Evolutionary conservation across 2,797 vertebrate species (phyloP).

Genomic region (Bovichtus variegatus): DNA sequence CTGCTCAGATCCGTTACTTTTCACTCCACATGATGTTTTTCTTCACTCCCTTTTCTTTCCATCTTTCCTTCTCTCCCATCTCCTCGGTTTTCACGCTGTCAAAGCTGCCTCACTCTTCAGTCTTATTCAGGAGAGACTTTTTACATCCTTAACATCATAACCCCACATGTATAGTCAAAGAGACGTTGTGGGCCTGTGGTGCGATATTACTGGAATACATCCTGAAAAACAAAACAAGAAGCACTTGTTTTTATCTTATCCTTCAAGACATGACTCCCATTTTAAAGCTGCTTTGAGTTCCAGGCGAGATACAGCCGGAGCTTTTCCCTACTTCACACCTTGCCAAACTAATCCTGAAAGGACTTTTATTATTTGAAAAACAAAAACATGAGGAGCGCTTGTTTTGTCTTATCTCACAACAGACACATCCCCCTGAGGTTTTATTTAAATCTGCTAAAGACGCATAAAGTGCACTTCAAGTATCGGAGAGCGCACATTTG

Average conservation of each 20-base stretch:
- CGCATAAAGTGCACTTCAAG: not conserved
- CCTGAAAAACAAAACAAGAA: conserved; percentile 35
- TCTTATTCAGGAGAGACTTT: conserved; percentile 18
- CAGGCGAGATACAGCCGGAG: conserved; percentile 32
- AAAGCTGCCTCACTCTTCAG: not conserved
- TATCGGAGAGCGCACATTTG: not conserved
- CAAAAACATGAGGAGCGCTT: conserved; percentile 25
- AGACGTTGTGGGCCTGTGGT: conserved; percentile 5
- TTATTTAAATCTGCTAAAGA: conserved; percentile 16
- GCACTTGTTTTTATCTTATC: conserved; percentile 47
- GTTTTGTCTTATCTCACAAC: conserved; percentile 12
- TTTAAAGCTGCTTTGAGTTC: conserved; percentile 34
- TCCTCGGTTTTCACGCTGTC: not conserved
- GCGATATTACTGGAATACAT: conserved; percentile 10
- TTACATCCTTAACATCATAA: conserved; percentile 16
- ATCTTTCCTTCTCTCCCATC: not conserved
- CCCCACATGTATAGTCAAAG: conserved; percentile 1
- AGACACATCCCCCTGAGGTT: not conserved
- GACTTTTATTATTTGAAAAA: conserved; percentile 41
- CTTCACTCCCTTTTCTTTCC: not conserved
- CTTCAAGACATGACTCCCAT: conserved; percentile 23
- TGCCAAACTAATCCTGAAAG: conserved; percentile 37
- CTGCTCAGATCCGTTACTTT: conserved; percentile 19
- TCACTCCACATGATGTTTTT: conserved; percentile 6
- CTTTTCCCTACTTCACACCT: not conserved